Conservation (phyloP, 2,113 vertebrate species). For the Bungarus multicinctus region DNA sequence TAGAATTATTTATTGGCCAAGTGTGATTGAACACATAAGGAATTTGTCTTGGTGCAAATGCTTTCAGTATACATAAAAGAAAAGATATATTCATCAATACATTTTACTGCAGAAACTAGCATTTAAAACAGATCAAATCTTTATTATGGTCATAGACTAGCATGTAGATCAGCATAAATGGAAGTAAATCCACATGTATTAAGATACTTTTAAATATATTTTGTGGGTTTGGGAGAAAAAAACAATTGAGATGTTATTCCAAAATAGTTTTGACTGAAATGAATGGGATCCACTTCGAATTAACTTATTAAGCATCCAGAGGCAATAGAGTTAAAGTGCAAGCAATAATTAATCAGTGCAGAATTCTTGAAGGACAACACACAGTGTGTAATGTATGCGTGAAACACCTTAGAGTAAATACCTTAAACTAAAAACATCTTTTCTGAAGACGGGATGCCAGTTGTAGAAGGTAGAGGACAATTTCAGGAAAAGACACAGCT, state of each 20-base stretch:
- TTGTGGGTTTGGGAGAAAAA: background rate
- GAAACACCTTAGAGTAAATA: background rate
- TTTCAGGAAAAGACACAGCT: background rate
- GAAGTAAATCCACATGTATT: background rate
- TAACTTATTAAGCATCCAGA: background rate
- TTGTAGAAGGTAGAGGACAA: background rate
- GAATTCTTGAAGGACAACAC: background rate
- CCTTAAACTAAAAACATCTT: background rate
- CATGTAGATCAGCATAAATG: background rate
- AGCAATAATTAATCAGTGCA: background rate
- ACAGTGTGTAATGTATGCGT: background rate
- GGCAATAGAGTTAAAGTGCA: conserved; percentile 12
- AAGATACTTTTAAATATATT: background rate
- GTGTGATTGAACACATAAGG: no score
- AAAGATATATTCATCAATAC: no score
- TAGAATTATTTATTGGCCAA: no score
- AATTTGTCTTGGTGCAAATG: no score
- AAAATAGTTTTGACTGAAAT: background rate
- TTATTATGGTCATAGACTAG: background rate
- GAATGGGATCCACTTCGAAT: background rate
- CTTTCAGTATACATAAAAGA: no score
- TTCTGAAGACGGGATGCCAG: background rate
- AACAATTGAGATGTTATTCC: background rate
- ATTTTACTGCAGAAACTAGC: background rate
- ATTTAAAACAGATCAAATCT: background rate